Evolutionary conservation across 2,113 vertebrate species (phyloP).

Genomic region (Scortum barcoo): DNA sequence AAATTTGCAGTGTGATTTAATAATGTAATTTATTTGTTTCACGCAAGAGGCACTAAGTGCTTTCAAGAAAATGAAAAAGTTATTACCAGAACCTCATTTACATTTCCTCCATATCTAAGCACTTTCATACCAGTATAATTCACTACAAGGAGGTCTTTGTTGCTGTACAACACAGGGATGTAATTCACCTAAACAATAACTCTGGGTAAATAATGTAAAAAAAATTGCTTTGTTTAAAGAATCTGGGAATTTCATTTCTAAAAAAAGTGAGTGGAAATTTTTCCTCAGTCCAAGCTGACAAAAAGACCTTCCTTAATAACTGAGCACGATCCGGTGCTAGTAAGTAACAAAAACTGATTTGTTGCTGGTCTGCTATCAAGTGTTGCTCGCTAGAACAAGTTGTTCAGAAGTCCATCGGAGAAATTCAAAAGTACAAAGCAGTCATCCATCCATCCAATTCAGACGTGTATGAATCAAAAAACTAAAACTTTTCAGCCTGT

Average conservation of each 20-base stretch:
- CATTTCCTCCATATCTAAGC: background rate
- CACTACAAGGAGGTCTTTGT: background rate
- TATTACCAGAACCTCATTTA: background rate
- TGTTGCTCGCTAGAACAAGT: slow-evolving; percentile 9
- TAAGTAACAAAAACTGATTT: background rate
- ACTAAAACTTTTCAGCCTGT: slow-evolving; percentile 13
- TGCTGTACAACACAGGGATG: background rate
- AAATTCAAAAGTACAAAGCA: slow-evolving; percentile 7
- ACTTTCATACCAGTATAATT: background rate
- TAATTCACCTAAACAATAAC: background rate
- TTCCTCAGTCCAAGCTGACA: background rate
- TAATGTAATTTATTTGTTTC: background rate
- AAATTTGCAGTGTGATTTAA: background rate
- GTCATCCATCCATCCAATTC: slow-evolving; percentile 1
- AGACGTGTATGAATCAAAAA: slow-evolving; percentile 29
- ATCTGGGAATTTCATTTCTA: too few relatives aligned
- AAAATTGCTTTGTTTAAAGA: too few relatives aligned
- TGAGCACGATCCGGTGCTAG: background rate
- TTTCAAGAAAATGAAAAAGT: background rate
- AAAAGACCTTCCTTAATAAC: background rate
- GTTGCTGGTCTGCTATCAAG: slow-evolving; percentile 7
- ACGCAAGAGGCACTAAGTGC: background rate
- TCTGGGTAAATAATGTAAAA: background rate
- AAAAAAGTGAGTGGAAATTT: background rate
- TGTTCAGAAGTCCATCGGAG: background rate